Conservation (phyloP, 2,113 vertebrate genomes). For the Rhinichthys klamathensis region DNA sequence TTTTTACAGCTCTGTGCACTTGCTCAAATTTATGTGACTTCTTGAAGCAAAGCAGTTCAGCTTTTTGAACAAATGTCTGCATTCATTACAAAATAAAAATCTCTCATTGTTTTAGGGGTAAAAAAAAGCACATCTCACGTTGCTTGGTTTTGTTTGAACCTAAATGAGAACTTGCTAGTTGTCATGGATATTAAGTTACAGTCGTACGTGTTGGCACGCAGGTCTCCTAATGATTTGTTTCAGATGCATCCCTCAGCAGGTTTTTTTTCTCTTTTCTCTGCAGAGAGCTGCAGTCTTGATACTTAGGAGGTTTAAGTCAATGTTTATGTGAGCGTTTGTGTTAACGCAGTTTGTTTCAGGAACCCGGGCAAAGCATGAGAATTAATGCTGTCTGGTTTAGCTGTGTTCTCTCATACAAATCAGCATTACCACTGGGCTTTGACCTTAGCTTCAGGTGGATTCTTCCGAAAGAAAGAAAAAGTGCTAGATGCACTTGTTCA, state of each 20-base stretch:
- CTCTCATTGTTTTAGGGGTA: neutral
- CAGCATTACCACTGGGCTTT: constrained; percentile 42
- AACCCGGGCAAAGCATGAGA: neutral
- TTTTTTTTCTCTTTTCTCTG: constrained; percentile 7
- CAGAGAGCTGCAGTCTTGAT: neutral
- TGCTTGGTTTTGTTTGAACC: constrained; percentile 32
- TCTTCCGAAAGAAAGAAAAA: neutral
- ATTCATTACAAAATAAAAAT: neutral
- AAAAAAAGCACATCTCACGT: neutral
- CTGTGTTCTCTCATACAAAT: constrained; percentile 40
- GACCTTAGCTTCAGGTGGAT: constrained; percentile 18
- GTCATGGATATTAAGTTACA: constrained; percentile 52
- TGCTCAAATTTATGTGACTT: neutral
- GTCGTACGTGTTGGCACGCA: constrained; percentile 42
- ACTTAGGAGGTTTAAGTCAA: constrained; percentile 25
- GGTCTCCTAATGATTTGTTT: constrained; percentile 14
- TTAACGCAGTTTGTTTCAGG: neutral
- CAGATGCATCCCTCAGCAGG: constrained; percentile 35
- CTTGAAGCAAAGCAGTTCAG: neutral
- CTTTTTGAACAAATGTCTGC: neutral
- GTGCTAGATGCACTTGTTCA: neutral
- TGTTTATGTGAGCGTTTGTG: constrained; percentile 36
- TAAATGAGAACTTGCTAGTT: constrained; percentile 39
- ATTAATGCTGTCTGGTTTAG: constrained; percentile 42
- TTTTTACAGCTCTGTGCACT: neutral